Base-by-base conservation (phyloP, 2,888 invertebrate genomes). In the Leptothorax acervorum region DNA sequence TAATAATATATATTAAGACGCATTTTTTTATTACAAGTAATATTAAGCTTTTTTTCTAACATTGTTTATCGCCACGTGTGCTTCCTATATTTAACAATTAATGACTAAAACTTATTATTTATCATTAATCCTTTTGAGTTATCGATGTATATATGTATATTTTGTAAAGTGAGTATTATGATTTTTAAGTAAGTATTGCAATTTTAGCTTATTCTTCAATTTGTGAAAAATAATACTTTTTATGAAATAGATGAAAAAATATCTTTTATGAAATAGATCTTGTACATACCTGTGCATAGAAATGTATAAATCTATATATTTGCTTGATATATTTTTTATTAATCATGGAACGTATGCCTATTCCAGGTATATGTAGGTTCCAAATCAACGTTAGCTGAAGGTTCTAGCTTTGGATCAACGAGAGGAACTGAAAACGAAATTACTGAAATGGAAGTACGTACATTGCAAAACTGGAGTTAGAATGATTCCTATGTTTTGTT, bases 361-460 rank as follows among this genome's bases (percentile, higher is more conserved):
- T 91, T 90, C 88, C 91, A 95, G 94, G 94, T 94, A 76, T 94
- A 94, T 90, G 95, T 95, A 92, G 94, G 94, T 90, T 92, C 94
- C 78, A 95, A 94, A 89, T 94, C 94, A 81, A 92, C 93, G 68
- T 84, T 93, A 89, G 92, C 91, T 75, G 94, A 94, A 89, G 94
- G 94, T 88, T 91, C 93, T 86, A 94, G 92, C 89, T 94, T 93
- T 88, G 93, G 91, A 89, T 87, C 92, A 84, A 88, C 91, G 82
- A 93, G 92, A 90, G 89, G 92, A 86, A 91, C 92, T 87, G 94
- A 94, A 91, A 94, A 92, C 92, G 94, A 94, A 92, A 91, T 92
- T 86, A 91, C 93, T 82, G 92, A 94, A 89, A 93, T 93, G 92
- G 93, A 94, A 93, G 94, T 94, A 93, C 79, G 91, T 91, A 79